These are phyloP conservation scores for Spinus olivaceus DNA, from an alignment of 2,797 vertebrate species.

Conservation along the genomic window DNA sequence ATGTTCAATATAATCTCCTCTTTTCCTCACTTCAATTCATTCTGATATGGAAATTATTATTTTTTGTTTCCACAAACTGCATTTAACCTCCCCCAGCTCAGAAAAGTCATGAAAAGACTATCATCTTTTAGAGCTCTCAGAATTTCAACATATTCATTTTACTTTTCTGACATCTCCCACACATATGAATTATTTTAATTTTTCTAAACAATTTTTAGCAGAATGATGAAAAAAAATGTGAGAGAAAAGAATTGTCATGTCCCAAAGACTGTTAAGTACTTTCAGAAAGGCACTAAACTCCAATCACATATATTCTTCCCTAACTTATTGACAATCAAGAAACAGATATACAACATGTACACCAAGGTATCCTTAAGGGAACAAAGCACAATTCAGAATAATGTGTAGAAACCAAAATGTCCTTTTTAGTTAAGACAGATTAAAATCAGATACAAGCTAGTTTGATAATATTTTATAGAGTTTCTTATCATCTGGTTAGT, in stretches of 20 bases:
- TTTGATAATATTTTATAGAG: not conserved
- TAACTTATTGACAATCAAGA: not conserved
- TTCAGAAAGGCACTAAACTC: not conserved
- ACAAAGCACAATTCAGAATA: not conserved
- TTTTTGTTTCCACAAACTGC: not conserved
- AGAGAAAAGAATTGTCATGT: not conserved
- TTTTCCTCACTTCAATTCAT: slow-evolving; percentile 14
- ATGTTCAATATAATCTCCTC: not conserved
- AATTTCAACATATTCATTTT: not conserved
- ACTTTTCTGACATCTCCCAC: not conserved
- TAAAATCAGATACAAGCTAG: not conserved
- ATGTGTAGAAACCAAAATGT: not conserved
- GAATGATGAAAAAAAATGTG: not conserved
- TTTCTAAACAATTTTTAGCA: not conserved
- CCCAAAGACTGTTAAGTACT: not conserved
- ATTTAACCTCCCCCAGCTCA: not conserved
- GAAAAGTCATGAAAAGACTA: not conserved
- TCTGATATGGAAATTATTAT: not conserved
- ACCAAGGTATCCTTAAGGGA: not conserved
- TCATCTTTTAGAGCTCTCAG: not conserved
- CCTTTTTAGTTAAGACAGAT: not conserved
- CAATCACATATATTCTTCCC: not conserved
- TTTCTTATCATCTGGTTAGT: not conserved
- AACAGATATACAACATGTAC: not conserved
- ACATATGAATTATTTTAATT: not conserved